phyloP scores from a whole-genome alignment of 1,140 invertebrate species.

The Drosophila ogumai region DNA sequence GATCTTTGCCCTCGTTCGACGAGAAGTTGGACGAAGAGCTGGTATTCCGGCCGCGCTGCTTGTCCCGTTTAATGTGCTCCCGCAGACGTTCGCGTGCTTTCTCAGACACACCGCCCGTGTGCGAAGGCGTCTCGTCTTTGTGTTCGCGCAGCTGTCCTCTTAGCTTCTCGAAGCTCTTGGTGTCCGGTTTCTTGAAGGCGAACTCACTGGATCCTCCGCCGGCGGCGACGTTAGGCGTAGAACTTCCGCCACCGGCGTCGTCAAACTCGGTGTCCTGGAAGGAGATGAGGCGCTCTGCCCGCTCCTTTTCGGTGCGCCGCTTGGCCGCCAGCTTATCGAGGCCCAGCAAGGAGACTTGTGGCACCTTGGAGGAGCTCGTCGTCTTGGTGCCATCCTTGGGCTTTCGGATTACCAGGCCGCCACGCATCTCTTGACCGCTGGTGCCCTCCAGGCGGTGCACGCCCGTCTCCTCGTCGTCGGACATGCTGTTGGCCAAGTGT shows the following conservation, averaged over 20 bases:
- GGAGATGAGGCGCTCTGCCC: conserved; percentile 87
- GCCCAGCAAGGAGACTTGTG: conserved; percentile 92
- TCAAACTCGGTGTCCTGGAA: conserved; percentile 88
- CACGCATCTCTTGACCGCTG: conserved; percentile 86
- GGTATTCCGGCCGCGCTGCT: conserved; percentile 73
- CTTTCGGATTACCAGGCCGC: conserved; percentile 94
- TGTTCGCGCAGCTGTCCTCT: conserved; percentile 90
- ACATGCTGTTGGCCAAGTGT: conserved; percentile 41
- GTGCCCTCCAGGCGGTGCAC: conserved; percentile 94
- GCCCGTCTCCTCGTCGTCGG: conserved; percentile 76
- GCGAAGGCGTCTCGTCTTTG: conserved; percentile 95
- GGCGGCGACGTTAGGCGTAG: conserved; percentile 33
- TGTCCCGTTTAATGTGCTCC: conserved; percentile 86
- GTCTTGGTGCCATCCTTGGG: conserved; percentile 86
- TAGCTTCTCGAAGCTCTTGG: conserved; percentile 84
- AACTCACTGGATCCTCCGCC: conserved; percentile 64
- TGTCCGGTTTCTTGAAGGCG: conserved; percentile 75
- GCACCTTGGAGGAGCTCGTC: conserved; percentile 90
- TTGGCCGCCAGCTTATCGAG: conserved; percentile 94
- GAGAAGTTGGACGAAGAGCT: conserved; percentile 53
- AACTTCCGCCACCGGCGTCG: conserved; percentile 80
- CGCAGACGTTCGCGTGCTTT: conserved; percentile 91
- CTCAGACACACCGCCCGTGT: conserved; percentile 95
- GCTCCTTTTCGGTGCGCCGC: conserved; percentile 89
- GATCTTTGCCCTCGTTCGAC: conserved; percentile 67